Base-by-base conservation (phyloP, 2,888 invertebrate species). In the Scaptomyza cyrtandrae region DNA sequence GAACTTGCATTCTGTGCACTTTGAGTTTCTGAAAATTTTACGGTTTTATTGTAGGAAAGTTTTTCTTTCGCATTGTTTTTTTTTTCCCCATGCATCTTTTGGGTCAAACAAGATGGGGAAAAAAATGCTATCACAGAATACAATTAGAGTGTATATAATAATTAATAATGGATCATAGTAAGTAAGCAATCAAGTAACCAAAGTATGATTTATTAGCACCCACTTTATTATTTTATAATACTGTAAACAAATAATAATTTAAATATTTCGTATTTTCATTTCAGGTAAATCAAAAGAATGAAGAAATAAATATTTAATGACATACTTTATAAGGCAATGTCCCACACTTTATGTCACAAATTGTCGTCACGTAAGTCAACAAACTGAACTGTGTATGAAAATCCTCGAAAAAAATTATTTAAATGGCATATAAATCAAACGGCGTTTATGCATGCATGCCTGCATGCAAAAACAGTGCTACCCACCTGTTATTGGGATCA, bases 401-500 rank as follows among this genome's bases (percentile, higher is more conserved):
- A 62, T 50, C 35, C 16, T 52, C 2, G n/a, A n/a, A 5, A 31
- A 39, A 35, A 46, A 53, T 16, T 27, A 45, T 39, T 39, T 1
- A 44, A 59, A 53, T 59, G 16, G 11, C 16, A 35, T 16, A 44
- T 52, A 52, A 41, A 54, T 49, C 39, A 49, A 56, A 52, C 16
- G 33, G 27, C 11, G n/a, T 49, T 63, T 45, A 27, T 48, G 44
- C 35, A 60, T 61, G 45, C 49, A 67, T 61, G 43, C 53, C 1
- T 19, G 19, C 19, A 19, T 19, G 19, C 19, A 19, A 53, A 60
- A 63, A 69, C 68, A 70, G 82, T 49, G 86, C 71, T 81, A 87
- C 88, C 88, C 88, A 82, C 82, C 82, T 82, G 82, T 82, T 82
- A 82, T 87, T 64, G 60, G 56, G 52, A 48, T 48, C 55, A 69